Evolutionary conservation across 2,888 invertebrate species (phyloP), one percentile per base, ranked within the genome.

Genomic region (Drosophila helvetica): DNA sequence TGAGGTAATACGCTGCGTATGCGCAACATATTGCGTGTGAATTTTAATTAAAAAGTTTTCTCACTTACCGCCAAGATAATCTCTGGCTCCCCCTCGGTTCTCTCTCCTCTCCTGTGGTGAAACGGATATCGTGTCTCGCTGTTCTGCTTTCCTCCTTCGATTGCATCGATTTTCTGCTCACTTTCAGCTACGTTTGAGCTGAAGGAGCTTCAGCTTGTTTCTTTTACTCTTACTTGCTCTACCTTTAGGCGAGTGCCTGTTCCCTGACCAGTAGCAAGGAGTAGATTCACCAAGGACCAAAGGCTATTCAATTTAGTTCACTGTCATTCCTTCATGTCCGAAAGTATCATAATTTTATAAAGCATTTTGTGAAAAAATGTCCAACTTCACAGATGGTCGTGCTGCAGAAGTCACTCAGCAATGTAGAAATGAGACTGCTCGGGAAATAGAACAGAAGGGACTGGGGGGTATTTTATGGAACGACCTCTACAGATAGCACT

Each of bases 21-120:
- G 74, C 84, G 86, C 85, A 85, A 89, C 84, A 87, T 88, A 88
- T 87, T 84, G 84, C 84, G 87, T 87, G 87, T 79, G 82, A 85
- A 87, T 85, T 85, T 89, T 88, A 85, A 85, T 85, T 85, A 85
- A 85, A 83, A 85, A 89, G 68, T 85, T 88, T 80, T 75, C 89
- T 63, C 80, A 83, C 87, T 88, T 80, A 74, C 71, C 67, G 51
- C 78, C 80, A 75, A 86, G 78, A 80, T 88, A 86, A 88, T 86
- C 88, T 70, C 52, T 43, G 33, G 22, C 10, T 45, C 33, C 27
- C 30, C 18, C n/a, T 30, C 47, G 4, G 17, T 6, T 12, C 43
- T 43, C 12, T 43, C 9, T 15, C 33, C 12, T 30, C 48, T 73
- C 38, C 71, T 45, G 61, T 54, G 43, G 33, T 46, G 56, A 58